Percentiles rank a stretch among this genome's conserved stretches.
Conservation (phyloP, 2,888 invertebrate genomes). For the Mimas tiliae region DNA sequence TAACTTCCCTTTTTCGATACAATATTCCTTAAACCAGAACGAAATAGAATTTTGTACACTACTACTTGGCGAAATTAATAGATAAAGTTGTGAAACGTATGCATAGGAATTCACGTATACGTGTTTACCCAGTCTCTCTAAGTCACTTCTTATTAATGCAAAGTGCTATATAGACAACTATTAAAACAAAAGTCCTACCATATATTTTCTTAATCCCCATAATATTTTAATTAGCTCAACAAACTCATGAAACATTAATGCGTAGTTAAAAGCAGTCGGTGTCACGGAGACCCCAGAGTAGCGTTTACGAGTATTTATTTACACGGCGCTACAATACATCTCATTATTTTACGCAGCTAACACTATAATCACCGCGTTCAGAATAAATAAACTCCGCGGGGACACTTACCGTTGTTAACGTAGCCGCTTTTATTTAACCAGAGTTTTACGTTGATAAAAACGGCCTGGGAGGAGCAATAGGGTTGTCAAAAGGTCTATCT, state of each 20-base stretch:
- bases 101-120: too few relatives aligned
- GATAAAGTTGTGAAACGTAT: too few relatives aligned
- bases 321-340: conserved; percentile 46
- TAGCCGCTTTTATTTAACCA: conserved; percentile 48
- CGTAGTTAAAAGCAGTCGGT: conserved; percentile 34
- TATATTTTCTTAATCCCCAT: background rate
- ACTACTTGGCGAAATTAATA: too few relatives aligned
- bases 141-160: too few relatives aligned
- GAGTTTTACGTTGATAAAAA: conserved; percentile 52
- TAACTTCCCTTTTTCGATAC: too few relatives aligned
- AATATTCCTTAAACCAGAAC: too few relatives aligned
- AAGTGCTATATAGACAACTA: background rate
- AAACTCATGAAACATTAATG: conserved; percentile 6
- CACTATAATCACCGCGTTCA: conserved; percentile 52
- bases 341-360: conserved; percentile 42
- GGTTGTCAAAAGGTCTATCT: conserved; percentile 29
- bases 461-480: conserved; percentile 23
- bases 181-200: background rate
- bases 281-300: conserved; percentile 31
- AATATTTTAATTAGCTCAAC: conserved; percentile 15
- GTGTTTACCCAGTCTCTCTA: too few relatives aligned
- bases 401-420: conserved; percentile 48
- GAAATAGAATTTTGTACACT: too few relatives aligned
- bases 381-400: conserved; percentile 51
- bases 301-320: conserved; percentile 48